Base-by-base conservation (phyloP, 2,797 vertebrate genomes). In the Myioborus miniatus region DNA sequence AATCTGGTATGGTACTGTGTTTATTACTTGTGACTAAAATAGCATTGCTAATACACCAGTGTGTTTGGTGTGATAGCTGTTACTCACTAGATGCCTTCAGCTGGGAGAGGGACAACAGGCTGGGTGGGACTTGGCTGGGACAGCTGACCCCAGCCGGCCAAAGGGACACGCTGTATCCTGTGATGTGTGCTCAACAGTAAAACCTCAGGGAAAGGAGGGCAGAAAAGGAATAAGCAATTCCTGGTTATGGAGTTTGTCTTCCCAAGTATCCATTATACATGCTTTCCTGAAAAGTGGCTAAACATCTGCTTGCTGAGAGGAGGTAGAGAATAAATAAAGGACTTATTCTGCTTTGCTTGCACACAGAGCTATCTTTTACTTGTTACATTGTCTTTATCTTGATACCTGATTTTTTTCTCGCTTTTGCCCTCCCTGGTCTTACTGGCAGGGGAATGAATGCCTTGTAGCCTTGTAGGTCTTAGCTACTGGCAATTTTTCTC, bases 381-480 rank as follows among this genome's bases (percentile, higher is more conserved):
- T 56, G 44, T 15, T 74, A 37, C 5, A 9, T 22, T 49, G 17
- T 17, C 26, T 83, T 84, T 41, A 37, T 24, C 62, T 50, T 65
- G 32, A 75, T 12, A 27, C 9, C 18, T 41, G 53, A 70, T 9
- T 41, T 68, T 53, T 80, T 95, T 56, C 56, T 74, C 16, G 41
- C 26, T 55, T 78, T 74, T 87, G 2, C 10, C 47, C 7, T 95
- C 11, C 11, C 10, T 15, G 11, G 5, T 78, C 41, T 16, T 7
- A 1, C 12, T 3, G 3, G 19, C 1, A 5, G 6, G 13, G 8
- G 26, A 79, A 68, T 16, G 9, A 79, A 41, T 46, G 2, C n/a
- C n/a, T 34, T 56, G n/a, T 34, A 16, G 9, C 14, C 56, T 24
- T 43, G 6, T 34, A 39, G 5, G 23, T 24, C 11, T 74, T 72